A percentile compares a stretch with the other conserved stretches of the same genome.
Conservation (phyloP, 2,113 vertebrate species). For the Campylomormyrus numenius region DNA sequence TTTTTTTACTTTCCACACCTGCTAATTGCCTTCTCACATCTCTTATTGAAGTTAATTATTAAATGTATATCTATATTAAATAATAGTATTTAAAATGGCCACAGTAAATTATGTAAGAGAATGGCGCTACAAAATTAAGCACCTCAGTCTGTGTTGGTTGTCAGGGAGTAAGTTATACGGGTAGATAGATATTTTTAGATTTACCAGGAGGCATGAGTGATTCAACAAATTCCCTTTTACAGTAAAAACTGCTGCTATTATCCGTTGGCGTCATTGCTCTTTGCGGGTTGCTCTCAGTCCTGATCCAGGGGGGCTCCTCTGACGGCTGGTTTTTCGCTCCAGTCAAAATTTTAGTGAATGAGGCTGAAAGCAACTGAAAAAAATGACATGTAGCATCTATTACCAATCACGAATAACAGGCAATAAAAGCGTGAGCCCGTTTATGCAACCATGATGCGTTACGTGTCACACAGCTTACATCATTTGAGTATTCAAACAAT, state of each 20-base stretch:
- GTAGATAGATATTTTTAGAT: neutral
- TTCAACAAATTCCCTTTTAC: constrained; percentile 8
- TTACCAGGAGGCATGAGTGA: neutral
- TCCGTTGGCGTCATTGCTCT: neutral
- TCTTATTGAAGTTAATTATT: neutral
- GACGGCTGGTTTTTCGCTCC: neutral
- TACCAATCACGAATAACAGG: neutral
- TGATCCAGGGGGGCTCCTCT: neutral
- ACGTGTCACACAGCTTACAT: neutral
- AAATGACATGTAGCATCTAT: neutral
- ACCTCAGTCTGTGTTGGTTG: neutral
- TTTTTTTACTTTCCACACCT: neutral
- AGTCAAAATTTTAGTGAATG: neutral
- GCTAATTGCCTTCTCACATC: neutral
- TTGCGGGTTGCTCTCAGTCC: neutral
- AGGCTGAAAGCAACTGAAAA: neutral
- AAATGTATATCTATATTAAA: neutral
- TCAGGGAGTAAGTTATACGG: neutral
- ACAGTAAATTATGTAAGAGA: neutral
- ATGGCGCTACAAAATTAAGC: neutral
- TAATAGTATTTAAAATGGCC: neutral
- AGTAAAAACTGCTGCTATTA: neutral
- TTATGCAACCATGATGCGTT: neutral
- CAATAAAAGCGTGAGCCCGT: neutral
- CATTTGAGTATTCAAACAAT: neutral